phyloP scores from a whole-genome alignment of 2,113 vertebrate genomes.

The Ptilorrhoa leucosticta region DNA sequence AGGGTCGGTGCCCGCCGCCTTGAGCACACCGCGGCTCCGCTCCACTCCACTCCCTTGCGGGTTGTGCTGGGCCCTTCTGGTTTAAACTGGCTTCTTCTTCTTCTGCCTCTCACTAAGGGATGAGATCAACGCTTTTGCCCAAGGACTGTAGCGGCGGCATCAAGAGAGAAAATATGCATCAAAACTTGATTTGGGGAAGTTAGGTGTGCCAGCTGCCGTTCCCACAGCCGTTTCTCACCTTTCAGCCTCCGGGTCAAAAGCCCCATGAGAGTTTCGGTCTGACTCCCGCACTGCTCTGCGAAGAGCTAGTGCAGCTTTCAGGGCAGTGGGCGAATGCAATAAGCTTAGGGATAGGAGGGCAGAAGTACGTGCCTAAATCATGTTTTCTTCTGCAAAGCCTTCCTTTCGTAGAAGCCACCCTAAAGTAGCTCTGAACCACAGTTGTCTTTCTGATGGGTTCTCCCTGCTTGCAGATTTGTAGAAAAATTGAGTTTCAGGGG shows the following conservation, averaged over 20 bases:
- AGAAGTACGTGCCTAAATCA: not conserved
- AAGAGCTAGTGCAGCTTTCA: not conserved
- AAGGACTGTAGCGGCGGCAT: too few relatives aligned
- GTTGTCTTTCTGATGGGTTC: not conserved
- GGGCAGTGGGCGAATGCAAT: not conserved
- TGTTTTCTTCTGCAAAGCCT: not conserved
- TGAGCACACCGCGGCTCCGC: not conserved
- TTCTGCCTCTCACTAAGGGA: not conserved
- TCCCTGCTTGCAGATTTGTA: not conserved
- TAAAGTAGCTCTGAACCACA: not conserved
- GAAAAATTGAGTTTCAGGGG: not conserved
- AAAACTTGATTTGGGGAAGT: not conserved
- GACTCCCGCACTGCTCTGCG: not conserved
- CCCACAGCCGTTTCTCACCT: not conserved
- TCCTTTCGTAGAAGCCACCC: not conserved
- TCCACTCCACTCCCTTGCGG: not conserved
- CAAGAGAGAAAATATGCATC: not conserved
- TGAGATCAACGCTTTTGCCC: accelerated
- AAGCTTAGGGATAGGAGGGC: not conserved
- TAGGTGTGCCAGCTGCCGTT: not conserved
- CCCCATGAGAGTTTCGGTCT: not conserved
- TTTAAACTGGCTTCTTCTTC: not conserved
- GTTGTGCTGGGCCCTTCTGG: not conserved
- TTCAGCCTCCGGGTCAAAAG: not conserved
- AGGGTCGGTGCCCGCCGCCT: not conserved